Percentiles rank a stretch among this genome's conserved stretches.
Evolutionary conservation across 2,888 invertebrate genomes (phyloP).

Genomic region (Andrena minutula): DNA sequence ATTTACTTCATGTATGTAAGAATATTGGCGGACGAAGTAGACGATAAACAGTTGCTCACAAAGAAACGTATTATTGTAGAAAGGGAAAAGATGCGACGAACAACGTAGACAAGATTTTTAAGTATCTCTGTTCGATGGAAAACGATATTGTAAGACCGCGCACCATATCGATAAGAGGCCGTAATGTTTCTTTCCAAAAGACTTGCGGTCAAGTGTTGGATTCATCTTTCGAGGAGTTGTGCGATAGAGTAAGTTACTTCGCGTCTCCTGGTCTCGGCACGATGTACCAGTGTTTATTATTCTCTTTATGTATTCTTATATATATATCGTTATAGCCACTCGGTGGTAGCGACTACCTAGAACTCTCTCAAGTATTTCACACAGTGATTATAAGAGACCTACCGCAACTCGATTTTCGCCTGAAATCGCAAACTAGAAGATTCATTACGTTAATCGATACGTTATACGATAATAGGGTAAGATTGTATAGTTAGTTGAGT

Average conservation of each 20-base stretch:
- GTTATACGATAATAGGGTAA: constrained; percentile 96
- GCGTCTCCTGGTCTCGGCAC: background rate
- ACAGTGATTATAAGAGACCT: constrained; percentile 96
- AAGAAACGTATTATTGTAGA: constrained; percentile 84
- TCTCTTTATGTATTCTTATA: background rate
- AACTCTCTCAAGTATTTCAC: constrained; percentile 97
- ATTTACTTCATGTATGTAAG: constrained; percentile 93
- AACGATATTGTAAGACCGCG: constrained; percentile 95
- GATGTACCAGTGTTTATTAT: background rate
- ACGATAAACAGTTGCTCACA: background rate
- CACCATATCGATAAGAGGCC: constrained; percentile 94
- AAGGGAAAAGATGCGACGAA: constrained; percentile 88
- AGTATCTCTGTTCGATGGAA: constrained; percentile 94
- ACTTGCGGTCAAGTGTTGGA: constrained; percentile 97
- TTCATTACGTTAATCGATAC: constrained; percentile 99
- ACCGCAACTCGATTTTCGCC: constrained; percentile 92
- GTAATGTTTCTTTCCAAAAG: constrained; percentile 94
- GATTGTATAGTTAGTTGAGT: constrained; percentile 5
- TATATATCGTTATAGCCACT: constrained; percentile 87
- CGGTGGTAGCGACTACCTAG: constrained; percentile 97
- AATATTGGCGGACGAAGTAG: background rate
- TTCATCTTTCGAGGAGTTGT: constrained; percentile 95
- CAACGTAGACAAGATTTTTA: constrained; percentile 93
- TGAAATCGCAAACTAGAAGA: constrained; percentile 95
- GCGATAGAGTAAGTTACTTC: constrained; percentile 90